Percentiles rank a stretch among this genome's conserved stretches.
Evolutionary conservation across 2,113 vertebrate species (phyloP).

Genomic region (Serilophus lunatus): DNA sequence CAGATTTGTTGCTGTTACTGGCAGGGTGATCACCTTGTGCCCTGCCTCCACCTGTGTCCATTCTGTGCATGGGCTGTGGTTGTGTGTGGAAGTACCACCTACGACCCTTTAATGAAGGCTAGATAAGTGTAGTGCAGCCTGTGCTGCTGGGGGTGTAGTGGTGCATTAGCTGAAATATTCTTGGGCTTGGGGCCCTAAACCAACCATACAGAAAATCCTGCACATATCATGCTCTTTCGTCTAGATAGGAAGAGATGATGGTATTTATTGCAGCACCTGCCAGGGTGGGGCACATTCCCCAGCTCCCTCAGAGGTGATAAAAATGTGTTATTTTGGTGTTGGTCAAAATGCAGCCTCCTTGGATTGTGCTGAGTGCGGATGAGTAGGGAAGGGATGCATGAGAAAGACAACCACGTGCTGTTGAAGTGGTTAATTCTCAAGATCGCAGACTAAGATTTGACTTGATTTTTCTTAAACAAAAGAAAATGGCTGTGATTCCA

Average conservation of each 20-base stretch:
- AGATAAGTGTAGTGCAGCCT: background rate
- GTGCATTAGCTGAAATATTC: background rate
- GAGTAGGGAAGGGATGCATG: background rate
- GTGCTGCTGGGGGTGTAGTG: background rate
- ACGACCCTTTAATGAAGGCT: background rate
- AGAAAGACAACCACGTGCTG: background rate
- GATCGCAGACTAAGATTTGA: background rate
- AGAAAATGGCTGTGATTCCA: background rate
- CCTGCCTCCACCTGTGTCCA: rapidly evolving
- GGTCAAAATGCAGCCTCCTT: background rate
- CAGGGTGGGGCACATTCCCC: background rate
- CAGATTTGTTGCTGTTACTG: background rate
- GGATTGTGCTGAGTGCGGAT: background rate
- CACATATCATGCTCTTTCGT: background rate
- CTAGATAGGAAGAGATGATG: background rate
- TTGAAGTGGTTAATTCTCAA: background rate
- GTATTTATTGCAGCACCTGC: background rate
- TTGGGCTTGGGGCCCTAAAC: background rate
- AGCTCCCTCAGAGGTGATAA: background rate
- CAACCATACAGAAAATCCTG: background rate
- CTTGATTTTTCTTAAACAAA: background rate
- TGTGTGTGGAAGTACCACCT: background rate
- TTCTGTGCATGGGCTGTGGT: background rate
- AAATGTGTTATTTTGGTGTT: background rate
- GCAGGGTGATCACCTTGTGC: background rate